Percentiles rank a stretch among this genome's conserved stretches.
Conservation (phyloP, 2,113 vertebrate genomes). For the Origma solitaria region DNA sequence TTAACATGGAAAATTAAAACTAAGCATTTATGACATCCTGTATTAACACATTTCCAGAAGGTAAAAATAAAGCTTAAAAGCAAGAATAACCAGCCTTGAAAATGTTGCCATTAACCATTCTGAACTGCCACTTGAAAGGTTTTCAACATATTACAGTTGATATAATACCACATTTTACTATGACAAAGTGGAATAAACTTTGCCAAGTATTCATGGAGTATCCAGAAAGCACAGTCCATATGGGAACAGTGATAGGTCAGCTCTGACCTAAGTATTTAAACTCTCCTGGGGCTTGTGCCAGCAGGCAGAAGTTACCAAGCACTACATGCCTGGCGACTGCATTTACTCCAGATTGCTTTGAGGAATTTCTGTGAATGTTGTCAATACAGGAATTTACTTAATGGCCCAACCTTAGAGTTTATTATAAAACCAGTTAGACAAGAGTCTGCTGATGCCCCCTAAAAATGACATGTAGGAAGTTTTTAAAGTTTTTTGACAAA, state of each 20-base stretch:
- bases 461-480: rapidly evolving
- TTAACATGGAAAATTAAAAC: background rate
- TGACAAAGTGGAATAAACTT: background rate
- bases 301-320: background rate
- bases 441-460: background rate
- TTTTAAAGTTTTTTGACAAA: background rate
- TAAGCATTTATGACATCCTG: background rate
- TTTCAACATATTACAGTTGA: background rate
- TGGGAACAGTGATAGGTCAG: background rate
- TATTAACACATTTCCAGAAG: background rate
- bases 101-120: background rate
- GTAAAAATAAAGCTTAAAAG: background rate
- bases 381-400: background rate
- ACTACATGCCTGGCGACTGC: background rate
- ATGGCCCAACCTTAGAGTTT: background rate
- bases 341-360: background rate
- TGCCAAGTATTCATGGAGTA: background rate
- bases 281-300: background rate
- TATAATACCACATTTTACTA: background rate
- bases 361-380: background rate
- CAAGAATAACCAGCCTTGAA: background rate
- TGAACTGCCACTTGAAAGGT: background rate
- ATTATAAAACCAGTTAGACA: background rate
- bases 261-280: rapidly evolving
- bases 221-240: rapidly evolving